These are phyloP conservation scores for Caloenas nicobarica DNA, from an alignment of 2,113 vertebrate genomes.

Conservation along the genomic window DNA sequence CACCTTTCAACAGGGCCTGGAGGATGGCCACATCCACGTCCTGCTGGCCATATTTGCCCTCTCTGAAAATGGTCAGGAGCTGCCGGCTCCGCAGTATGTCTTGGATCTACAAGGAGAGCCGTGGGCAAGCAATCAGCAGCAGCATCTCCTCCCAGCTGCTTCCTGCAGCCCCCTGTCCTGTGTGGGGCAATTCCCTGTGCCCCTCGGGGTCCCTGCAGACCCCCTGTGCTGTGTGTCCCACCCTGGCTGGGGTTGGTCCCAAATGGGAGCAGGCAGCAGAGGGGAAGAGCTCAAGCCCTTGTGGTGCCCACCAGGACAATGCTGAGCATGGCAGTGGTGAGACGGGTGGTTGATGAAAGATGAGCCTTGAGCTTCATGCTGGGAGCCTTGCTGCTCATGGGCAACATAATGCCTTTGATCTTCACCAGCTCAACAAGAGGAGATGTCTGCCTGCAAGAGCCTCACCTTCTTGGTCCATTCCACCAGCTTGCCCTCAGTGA, in stretches of 20 bases:
- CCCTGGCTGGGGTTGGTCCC: accelerated
- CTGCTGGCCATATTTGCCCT: constrained; percentile 81
- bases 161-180: background rate
- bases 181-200: background rate
- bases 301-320: background rate
- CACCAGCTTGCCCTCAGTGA: constrained; percentile 76
- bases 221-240: background rate
- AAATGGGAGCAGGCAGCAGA: background rate
- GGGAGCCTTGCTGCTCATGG: background rate
- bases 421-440: background rate
- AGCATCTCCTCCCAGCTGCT: background rate
- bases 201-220: accelerated
- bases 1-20: constrained; percentile 94
- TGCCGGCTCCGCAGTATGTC: constrained; percentile 87
- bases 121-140: background rate
- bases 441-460: background rate
- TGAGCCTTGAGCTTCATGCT: accelerated
- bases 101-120: constrained; percentile 82
- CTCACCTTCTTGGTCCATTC: constrained; percentile 95
- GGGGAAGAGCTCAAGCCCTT: background rate
- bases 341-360: accelerated
- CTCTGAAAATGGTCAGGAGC: constrained; percentile 88
- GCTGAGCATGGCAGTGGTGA: background rate
- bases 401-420: background rate
- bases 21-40: constrained; percentile 94